These are phyloP conservation scores for Zosterops borbonicus DNA, from an alignment of 2,113 vertebrate genomes.

Conservation along the genomic window DNA sequence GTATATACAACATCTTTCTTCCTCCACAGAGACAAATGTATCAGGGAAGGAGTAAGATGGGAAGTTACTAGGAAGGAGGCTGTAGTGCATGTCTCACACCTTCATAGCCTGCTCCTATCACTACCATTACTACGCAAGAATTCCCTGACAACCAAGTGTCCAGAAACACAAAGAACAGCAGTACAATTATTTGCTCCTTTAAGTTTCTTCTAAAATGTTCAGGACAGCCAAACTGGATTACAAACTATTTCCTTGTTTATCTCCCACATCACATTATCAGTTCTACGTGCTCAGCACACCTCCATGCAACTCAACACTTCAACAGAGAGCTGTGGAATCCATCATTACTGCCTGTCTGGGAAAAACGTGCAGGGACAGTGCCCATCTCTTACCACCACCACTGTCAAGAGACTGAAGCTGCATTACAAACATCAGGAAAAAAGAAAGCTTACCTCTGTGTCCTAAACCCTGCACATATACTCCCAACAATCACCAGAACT, in stretches of 20 bases:
- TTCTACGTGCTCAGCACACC: neutral
- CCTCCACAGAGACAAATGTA: neutral
- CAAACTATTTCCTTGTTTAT: neutral
- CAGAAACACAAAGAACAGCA: neutral
- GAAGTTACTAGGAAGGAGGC: neutral
- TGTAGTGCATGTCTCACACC: neutral
- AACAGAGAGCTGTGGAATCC: neutral
- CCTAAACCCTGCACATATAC: neutral
- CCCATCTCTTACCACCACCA: neutral
- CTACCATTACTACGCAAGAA: neutral
- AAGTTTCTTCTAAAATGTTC: neutral
- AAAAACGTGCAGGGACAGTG: rapidly evolving
- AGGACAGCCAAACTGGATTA: neutral
- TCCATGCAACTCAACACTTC: neutral
- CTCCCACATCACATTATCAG: neutral
- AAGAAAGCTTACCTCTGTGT: neutral
- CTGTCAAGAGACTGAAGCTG: neutral
- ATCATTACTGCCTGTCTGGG: neutral
- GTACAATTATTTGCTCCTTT: neutral
- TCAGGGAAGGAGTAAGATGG: neutral
- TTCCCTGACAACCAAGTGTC: neutral
- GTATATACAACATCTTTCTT: neutral
- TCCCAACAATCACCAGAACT: neutral
- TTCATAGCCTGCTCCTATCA: neutral
- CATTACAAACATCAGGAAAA: neutral